A percentile compares a stretch with the other conserved stretches of the same genome.
Evolutionary conservation across 2,113 vertebrate genomes (phyloP).

Genomic region (Chaetodon trifascialis): DNA sequence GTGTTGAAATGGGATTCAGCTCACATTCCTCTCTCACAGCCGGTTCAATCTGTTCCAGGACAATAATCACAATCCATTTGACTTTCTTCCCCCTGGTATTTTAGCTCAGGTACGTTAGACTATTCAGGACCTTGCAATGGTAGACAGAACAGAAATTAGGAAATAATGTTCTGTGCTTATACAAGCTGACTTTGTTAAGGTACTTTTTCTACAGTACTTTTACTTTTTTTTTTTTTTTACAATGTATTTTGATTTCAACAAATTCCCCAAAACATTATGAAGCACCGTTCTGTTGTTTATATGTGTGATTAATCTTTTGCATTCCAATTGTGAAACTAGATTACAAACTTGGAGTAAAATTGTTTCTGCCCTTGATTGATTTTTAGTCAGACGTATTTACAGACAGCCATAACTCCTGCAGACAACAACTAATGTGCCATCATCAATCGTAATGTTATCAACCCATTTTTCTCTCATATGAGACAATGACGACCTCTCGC

Average conservation of each 20-base stretch:
- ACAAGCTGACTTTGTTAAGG: conserved; percentile 47
- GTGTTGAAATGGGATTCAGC: conserved; percentile 88
- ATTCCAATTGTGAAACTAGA: conserved; percentile 26
- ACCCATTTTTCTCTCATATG: conserved; percentile 65
- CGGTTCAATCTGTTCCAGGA: conserved; percentile 93
- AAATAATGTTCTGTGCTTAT: conserved; percentile 43
- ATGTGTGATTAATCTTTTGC: conserved; percentile 18
- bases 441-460: conserved; percentile 75
- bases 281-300: too few species aligned
- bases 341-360: conserved; percentile 48
- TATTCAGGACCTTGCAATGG: conserved; percentile 69
- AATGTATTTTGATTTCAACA: not conserved
- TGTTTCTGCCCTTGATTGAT: conserved; percentile 68
- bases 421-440: conserved; percentile 73
- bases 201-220: conserved; percentile 17
- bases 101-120: conserved; percentile 84
- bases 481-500: conserved; percentile 67
- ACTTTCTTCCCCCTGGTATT: conserved; percentile 90
- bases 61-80: conserved; percentile 93
- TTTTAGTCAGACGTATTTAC: conserved; percentile 61
- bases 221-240: not conserved
- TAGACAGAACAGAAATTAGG: conserved; percentile 66
- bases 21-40: conserved; percentile 89
- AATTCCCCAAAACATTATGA: not conserved
- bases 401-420: conserved; percentile 70